These are phyloP conservation scores for Catharus bicknelli DNA, from an alignment of 2,113 vertebrate genomes.

Conservation along the genomic window DNA sequence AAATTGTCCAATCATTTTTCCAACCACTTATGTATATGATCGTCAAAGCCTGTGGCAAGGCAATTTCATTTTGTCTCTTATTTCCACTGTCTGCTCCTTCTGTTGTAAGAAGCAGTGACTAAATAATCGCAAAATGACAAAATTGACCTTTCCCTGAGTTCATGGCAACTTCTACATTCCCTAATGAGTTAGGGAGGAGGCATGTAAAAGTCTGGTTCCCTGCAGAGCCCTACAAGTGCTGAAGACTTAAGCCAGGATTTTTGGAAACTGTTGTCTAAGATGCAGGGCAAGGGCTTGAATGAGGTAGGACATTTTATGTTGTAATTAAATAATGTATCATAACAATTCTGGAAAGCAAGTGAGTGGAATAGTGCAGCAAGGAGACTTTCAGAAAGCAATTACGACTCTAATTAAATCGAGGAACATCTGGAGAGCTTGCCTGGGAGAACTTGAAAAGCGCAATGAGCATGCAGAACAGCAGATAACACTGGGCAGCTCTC, in stretches of 20 bases:
- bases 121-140: background rate
- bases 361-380: background rate
- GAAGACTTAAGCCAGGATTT: background rate
- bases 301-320: background rate
- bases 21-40: background rate
- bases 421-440: constrained; percentile 31
- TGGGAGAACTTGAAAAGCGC: constrained; percentile 36
- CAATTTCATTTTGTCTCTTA: background rate
- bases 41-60: background rate
- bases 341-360: background rate
- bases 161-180: background rate
- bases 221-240: background rate
- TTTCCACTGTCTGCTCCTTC: background rate
- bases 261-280: background rate
- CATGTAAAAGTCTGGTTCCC: background rate
- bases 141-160: background rate
- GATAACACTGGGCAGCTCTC: background rate
- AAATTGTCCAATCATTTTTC: background rate
- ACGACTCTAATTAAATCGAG: constrained; percentile 34
- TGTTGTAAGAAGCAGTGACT: background rate
- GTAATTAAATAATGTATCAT: background rate
- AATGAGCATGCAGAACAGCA: background rate
- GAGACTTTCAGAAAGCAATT: constrained; percentile 22
- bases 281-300: background rate
- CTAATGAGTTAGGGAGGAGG: background rate